A percentile compares a stretch with the other conserved stretches of the same genome.
Conservation (phyloP, 2,888 invertebrate species). For the Ochropleura plecta region DNA sequence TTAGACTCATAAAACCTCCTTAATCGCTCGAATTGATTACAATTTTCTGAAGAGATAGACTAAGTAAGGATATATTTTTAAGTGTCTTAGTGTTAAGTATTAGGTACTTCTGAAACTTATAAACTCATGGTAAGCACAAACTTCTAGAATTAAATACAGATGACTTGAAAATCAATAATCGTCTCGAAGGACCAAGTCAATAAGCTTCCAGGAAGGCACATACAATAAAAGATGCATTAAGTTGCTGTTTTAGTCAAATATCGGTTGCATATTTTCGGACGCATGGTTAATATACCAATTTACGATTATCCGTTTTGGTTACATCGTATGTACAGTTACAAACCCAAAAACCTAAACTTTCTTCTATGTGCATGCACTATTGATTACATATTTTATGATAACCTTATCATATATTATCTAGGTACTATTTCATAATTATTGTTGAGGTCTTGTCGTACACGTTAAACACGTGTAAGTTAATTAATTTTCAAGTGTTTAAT, state of each 20-base stretch:
- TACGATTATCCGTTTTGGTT: background rate
- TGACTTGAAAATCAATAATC: background rate
- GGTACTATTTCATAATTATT: constrained; percentile 30
- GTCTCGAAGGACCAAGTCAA: background rate
- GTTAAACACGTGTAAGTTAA: constrained; percentile 3
- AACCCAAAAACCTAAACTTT: background rate
- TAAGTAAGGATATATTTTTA: background rate
- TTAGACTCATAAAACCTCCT: background rate
- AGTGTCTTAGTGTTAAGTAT: background rate
- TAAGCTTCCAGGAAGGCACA: background rate
- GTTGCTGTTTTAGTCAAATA: background rate
- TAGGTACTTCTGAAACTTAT: background rate
- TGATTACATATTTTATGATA: constrained; percentile 8
- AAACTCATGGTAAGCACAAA: background rate
- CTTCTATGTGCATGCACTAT: constrained; percentile 9
- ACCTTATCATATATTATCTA: constrained; percentile 44
- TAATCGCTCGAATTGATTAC: background rate
- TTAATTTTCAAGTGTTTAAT: constrained; percentile 20
- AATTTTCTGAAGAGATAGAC: background rate
- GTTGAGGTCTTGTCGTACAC: background rate
- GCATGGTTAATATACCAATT: background rate
- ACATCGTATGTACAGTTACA: background rate
- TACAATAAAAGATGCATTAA: background rate
- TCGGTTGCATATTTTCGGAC: background rate
- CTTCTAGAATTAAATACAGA: no score